Evolutionary conservation across 2,113 vertebrate species (phyloP), one percentile per base, ranked within the genome.

Genomic region (Stictonetta naevosa): DNA sequence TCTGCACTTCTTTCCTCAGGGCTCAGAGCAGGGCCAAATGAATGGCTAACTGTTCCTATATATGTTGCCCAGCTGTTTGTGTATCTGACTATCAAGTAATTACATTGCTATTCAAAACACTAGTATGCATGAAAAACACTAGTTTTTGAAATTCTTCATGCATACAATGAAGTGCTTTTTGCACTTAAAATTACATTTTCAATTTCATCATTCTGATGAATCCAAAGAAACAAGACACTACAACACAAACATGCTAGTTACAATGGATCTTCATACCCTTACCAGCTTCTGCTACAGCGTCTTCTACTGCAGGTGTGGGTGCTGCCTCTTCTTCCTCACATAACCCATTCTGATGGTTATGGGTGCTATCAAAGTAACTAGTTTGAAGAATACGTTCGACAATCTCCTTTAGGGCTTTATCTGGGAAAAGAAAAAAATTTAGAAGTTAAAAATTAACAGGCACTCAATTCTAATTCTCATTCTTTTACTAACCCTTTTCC

Each of bases 361-460:
- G 99, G 72, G 98, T 98, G 96, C 98, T 98, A 95, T 99, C 99
- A 88, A 99, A 99, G 97, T 99, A 99, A 90, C 98, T 98, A 92
- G 99, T 99, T 92, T 98, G 98, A 88, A 99, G 98, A 94, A 99
- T 98, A 76, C 98, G 99, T 94, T 99, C 99, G 86, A 99, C 97
- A 31, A 98, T 96, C 73, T 99, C 99, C 97, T 98, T 99, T 91
- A 99, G 97, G 18, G 97, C 97, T 98, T 99, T 99, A 97, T 99
- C 99, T 99, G 91, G 31, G 59, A 81, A 79, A 56, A 86, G 1
- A 7, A 13, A 73, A 68, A 68, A 7, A 48, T 20, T 11, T 48
- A 5, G 6, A 48, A 64, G 33, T 23, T n/a, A 33, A 46, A 81
- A 8, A 50, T 88, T 29, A 95, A 66, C 46, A 62, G 21, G 14